Conservation (phyloP, 2,113 vertebrate species). For the Brachypodius melanocephalos region DNA sequence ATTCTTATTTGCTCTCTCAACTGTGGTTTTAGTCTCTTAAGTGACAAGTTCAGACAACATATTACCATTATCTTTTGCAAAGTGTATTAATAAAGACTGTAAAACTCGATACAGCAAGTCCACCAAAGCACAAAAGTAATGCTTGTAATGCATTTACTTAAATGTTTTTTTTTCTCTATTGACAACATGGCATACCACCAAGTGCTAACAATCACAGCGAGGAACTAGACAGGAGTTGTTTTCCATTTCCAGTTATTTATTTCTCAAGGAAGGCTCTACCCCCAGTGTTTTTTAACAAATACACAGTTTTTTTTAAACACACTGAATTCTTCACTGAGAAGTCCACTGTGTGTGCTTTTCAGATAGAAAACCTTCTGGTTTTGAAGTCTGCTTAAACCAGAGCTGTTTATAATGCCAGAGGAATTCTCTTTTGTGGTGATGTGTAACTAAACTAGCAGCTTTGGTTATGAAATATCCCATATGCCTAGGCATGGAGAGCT, state of each 20-base stretch:
- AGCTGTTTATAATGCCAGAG: not conserved
- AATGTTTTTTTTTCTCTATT: not conserved
- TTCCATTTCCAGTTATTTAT: not conserved
- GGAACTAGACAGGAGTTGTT: not conserved
- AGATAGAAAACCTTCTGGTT: not conserved
- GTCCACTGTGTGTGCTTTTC: not conserved
- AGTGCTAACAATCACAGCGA: not conserved
- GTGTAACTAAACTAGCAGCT: not conserved
- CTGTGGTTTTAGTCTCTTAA: slow-evolving; percentile 53
- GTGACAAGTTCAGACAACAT: slow-evolving; percentile 46
- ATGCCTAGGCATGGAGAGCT: not conserved
- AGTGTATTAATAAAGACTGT: slow-evolving; percentile 5
- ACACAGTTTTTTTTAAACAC: not conserved
- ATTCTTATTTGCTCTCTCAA: slow-evolving; percentile 59
- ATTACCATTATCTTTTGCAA: slow-evolving; percentile 41
- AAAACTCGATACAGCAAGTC: not conserved
- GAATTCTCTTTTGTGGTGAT: not conserved
- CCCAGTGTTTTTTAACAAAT: not conserved
- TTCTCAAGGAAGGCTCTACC: not conserved
- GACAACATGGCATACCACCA: not conserved
- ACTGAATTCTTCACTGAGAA: not conserved
- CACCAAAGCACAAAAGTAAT: slow-evolving; percentile 4
- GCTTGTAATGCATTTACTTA: not conserved
- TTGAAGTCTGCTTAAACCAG: not conserved
- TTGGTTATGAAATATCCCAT: not conserved